A percentile compares a stretch with the other conserved stretches of the same genome.
Conservation (phyloP, 1,140 invertebrate species). For the Drosophila chauvacae region DNA sequence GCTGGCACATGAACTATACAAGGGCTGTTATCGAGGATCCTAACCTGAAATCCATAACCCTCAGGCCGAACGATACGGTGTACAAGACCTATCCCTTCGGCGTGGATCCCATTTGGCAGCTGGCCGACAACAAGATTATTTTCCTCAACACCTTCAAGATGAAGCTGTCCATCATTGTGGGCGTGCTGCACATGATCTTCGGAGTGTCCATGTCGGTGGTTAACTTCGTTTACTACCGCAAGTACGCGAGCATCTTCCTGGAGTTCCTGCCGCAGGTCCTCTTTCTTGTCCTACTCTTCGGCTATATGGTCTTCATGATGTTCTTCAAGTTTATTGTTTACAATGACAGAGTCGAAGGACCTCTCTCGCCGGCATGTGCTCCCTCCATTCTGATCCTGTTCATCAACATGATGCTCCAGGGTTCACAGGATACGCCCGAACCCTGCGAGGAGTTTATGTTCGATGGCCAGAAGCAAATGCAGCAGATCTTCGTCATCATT, state of each 20-base stretch:
- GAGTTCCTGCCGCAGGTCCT: conserved; percentile 97
- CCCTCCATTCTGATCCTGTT: conserved; percentile 95
- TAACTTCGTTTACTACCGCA: conserved; percentile 95
- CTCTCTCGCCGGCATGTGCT: conserved; percentile 88
- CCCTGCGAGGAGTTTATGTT: conserved; percentile 91
- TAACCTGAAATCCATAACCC: conserved; percentile 72
- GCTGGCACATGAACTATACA: conserved; percentile 87
- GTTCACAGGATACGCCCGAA: conserved; percentile 82
- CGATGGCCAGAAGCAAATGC: conserved; percentile 89
- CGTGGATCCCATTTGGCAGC: conserved; percentile 95
- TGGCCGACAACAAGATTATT: conserved; percentile 97
- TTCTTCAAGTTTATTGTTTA: conserved; percentile 96
- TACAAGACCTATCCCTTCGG: conserved; percentile 92
- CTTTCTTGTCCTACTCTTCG: conserved; percentile 96
- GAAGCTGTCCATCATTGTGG: conserved; percentile 98
- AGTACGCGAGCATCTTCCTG: conserved; percentile 91
- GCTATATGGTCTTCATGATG: conserved; percentile 96
- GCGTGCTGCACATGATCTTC: conserved; percentile 98
- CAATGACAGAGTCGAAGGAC: conserved; percentile 85
- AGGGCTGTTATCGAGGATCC: conserved; percentile 65
- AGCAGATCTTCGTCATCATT: conserved; percentile 90
- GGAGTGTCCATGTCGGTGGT: conserved; percentile 94
- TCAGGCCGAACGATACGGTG: conserved; percentile 84
- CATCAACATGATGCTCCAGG: conserved; percentile 95
- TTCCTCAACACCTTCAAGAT: conserved; percentile 99